These are phyloP conservation scores for Zoanthus solanderi DNA, from an alignment of 92 coral and sea anemone species.

Conservation along the genomic window DNA sequence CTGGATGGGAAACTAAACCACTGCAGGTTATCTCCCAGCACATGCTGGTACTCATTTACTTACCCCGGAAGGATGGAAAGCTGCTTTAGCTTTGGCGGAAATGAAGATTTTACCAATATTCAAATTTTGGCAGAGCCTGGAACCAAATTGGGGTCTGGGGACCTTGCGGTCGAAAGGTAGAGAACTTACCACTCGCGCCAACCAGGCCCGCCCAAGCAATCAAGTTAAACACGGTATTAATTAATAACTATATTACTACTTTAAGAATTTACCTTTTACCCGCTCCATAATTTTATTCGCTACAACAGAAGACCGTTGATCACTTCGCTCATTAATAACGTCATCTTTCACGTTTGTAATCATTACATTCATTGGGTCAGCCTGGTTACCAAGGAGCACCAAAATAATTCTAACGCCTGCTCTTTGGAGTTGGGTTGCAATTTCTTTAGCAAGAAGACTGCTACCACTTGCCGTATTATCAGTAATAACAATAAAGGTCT, in stretches of 20 bases:
- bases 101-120: too few relatives aligned
- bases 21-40: too few relatives aligned
- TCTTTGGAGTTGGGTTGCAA: conserved; percentile 36
- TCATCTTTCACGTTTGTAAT: conserved; percentile 36
- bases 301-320: conserved; percentile 35
- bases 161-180: too few relatives aligned
- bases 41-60: too few relatives aligned
- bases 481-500: conserved; percentile 75
- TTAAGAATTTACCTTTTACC: conserved; percentile 21
- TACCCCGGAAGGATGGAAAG: too few relatives aligned
- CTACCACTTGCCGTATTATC: conserved; percentile 77
- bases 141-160: too few relatives aligned
- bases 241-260: not conserved
- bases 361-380: conserved; percentile 40
- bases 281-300: conserved; percentile 47
- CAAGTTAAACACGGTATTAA: not conserved
- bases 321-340: conserved; percentile 28
- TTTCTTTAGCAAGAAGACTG: conserved; percentile 37
- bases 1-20: too few relatives aligned
- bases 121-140: too few relatives aligned
- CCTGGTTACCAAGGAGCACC: conserved; percentile 60
- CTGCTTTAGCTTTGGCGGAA: too few relatives aligned
- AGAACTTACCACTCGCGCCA: too few relatives aligned
- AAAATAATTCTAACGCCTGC: conserved; percentile 49
- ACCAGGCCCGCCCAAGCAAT: too few relatives aligned